Conservation (phyloP, 2,888 invertebrate species). For the Pachycephus smyrnensis region DNA sequence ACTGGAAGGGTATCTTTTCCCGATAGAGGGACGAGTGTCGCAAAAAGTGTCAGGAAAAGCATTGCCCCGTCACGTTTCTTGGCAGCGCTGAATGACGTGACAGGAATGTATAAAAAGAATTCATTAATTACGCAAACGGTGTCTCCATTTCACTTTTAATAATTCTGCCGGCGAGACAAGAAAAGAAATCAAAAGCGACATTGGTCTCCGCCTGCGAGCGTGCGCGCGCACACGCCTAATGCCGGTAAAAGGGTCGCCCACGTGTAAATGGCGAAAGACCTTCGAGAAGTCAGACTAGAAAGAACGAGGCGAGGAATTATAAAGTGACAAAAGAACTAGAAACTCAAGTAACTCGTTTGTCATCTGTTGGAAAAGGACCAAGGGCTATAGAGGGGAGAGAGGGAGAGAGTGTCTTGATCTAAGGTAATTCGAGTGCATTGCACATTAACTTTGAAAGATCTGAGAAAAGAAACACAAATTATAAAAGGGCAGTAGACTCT, state of each 20-base stretch:
- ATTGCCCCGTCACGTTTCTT: not conserved
- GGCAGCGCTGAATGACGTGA: not conserved
- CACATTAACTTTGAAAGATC: too few relatives aligned
- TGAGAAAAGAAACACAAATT: too few relatives aligned
- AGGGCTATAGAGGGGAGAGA: too few relatives aligned
- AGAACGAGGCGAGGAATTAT: not conserved
- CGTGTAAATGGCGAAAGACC: not conserved
- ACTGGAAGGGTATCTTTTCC: not conserved
- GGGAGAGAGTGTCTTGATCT: too few relatives aligned
- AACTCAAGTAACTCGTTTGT: too few relatives aligned
- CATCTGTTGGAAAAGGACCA: too few relatives aligned
- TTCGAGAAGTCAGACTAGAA: not conserved
- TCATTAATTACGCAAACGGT: conserved; percentile 20
- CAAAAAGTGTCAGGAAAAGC: not conserved
- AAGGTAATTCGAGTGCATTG: too few relatives aligned
- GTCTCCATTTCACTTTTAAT: conserved; percentile 34
- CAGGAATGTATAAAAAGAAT: conserved; percentile 22
- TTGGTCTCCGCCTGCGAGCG: not conserved
- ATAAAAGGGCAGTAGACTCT: too few relatives aligned
- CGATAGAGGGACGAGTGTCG: not conserved
- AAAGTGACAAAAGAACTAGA: too few relatives aligned
- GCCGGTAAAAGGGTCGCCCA: not conserved
- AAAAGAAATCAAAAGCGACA: not conserved
- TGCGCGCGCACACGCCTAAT: not conserved
- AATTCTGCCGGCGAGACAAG: conserved; percentile 15